These are phyloP conservation scores for Hydrotaea diabolus DNA, from an alignment of 2,888 invertebrate genomes.

Conservation along the genomic window DNA sequence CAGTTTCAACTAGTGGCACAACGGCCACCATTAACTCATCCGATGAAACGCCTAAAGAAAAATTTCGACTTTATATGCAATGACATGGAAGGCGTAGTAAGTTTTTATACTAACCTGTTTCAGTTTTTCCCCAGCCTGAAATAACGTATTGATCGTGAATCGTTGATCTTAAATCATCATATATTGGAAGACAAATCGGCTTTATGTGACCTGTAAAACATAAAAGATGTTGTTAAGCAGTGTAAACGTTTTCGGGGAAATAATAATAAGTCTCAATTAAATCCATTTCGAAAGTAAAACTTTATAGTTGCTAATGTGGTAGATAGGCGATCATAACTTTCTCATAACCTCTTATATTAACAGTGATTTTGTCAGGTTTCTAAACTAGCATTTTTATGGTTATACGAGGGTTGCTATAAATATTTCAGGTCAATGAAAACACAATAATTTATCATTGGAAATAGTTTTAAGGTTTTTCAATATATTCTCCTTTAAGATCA, in stretches of 20 bases:
- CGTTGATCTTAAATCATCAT: constrained; percentile 65
- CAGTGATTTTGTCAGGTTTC: no score
- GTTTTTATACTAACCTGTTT: constrained; percentile 69
- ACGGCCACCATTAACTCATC: constrained; percentile 48
- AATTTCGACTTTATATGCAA: neutral
- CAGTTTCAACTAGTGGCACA: constrained; percentile 41
- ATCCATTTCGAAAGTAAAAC: no score
- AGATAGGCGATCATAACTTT: no score
- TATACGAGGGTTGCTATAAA: no score
- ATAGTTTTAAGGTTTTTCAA: no score
- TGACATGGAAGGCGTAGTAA: neutral
- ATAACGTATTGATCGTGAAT: constrained; percentile 69
- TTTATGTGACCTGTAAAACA: constrained; percentile 68
- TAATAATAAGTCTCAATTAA: neutral
- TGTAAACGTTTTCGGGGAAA: neutral
- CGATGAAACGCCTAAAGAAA: constrained; percentile 34
- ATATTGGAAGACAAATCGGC: constrained; percentile 74
- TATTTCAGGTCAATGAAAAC: no score
- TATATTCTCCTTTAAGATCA: no score
- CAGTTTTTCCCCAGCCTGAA: constrained; percentile 75
- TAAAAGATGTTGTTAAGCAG: no score
- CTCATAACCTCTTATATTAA: no score
- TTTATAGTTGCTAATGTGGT: no score
- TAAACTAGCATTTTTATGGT: no score
- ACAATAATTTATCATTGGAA: no score